phyloP scores from a whole-genome alignment of 2,797 vertebrate species.

The Platyrinchus mystaceus region DNA sequence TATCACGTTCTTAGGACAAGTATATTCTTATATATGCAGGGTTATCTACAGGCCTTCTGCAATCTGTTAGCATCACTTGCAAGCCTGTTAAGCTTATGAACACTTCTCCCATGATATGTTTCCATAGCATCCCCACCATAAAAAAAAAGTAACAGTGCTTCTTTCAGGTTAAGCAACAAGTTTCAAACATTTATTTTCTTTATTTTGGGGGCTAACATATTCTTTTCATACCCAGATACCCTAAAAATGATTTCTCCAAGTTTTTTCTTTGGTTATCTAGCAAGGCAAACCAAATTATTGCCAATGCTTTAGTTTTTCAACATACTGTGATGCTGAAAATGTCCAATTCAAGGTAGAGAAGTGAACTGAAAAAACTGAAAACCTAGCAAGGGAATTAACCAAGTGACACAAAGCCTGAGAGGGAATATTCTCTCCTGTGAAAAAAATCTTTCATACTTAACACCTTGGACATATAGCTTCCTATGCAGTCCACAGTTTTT shows the following conservation, averaged over 20 bases:
- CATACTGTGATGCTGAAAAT: neutral
- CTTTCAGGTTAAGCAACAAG: neutral
- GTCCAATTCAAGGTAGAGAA: neutral
- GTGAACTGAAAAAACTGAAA: neutral
- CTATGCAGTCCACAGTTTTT: neutral
- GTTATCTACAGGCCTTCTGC: neutral
- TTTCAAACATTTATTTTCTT: neutral
- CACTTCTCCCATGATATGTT: neutral
- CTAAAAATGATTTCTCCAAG: neutral
- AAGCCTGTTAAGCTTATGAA: neutral
- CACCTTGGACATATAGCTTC: neutral
- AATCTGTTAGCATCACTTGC: neutral
- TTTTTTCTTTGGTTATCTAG: neutral
- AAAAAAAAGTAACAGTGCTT: neutral
- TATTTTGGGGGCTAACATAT: neutral
- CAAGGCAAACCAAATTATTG: neutral
- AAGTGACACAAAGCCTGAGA: neutral
- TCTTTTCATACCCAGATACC: neutral
- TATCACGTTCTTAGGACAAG: neutral
- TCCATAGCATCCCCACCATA: accelerated
- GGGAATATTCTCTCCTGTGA: neutral
- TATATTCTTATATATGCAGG: neutral
- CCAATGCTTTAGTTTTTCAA: neutral
- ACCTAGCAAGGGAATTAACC: neutral
- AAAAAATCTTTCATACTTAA: neutral